These are phyloP conservation scores for Apteryx mantelli DNA, from an alignment of 2,113 vertebrate genomes.

Conservation along the genomic window DNA sequence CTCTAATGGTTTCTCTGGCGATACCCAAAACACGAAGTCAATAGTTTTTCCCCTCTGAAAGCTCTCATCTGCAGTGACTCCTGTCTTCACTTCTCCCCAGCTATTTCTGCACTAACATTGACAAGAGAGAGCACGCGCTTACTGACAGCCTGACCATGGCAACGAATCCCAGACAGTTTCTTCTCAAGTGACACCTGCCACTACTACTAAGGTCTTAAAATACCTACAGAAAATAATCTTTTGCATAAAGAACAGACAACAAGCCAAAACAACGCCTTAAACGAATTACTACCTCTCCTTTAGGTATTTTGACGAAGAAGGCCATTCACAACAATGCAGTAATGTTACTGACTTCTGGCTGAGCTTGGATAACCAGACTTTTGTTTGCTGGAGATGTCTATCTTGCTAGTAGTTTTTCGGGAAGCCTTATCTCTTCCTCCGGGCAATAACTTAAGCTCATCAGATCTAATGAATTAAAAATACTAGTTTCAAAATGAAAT, in stretches of 20 bases:
- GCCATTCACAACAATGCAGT: not conserved
- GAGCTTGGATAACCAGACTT: not conserved
- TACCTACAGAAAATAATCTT: not conserved
- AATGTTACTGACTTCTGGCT: not conserved
- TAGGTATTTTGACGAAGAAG: not conserved
- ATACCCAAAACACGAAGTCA: not conserved
- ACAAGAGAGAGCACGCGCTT: not conserved
- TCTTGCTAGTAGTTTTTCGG: not conserved
- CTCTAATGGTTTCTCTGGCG: not conserved
- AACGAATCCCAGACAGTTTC: not conserved
- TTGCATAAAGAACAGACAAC: not conserved
- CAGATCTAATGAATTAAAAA: not conserved
- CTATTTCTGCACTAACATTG: not conserved
- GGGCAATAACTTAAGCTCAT: not conserved
- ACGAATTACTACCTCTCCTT: not conserved
- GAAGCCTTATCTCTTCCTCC: not conserved
- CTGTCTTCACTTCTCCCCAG: not conserved
- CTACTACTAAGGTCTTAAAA: not conserved
- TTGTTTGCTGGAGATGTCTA: not conserved
- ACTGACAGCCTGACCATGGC: not conserved
- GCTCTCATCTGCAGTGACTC: not conserved
- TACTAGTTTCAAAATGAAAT: not conserved
- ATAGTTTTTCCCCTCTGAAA: not conserved
- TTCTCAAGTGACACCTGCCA: not conserved
- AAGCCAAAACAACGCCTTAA: not conserved